These are phyloP conservation scores for Drosophila sp. DNA, from an alignment of 1,140 invertebrate genomes.

Conservation along the genomic window DNA sequence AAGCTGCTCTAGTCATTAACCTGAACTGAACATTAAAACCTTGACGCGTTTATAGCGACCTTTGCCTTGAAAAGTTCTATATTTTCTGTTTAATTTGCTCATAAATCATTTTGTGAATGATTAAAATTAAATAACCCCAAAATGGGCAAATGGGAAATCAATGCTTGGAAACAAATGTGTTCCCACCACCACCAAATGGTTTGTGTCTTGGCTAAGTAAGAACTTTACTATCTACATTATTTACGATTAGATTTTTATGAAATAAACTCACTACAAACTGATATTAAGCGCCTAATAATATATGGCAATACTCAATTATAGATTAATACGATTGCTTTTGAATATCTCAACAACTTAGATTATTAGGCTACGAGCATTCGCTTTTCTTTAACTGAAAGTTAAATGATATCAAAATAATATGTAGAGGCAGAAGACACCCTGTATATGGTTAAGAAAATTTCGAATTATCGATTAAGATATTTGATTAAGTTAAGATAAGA, in stretches of 20 bases:
- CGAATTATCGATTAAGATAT: too few relatives aligned
- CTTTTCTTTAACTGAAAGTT: too few relatives aligned
- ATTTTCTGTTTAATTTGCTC: neutral
- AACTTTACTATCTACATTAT: slow-evolving; percentile 7
- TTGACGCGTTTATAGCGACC: neutral
- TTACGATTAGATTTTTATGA: neutral
- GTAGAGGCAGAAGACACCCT: too few relatives aligned
- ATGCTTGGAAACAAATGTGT: neutral
- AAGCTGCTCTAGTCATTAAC: neutral
- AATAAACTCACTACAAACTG: too few relatives aligned
- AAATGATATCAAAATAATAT: too few relatives aligned
- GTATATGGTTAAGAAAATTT: too few relatives aligned
- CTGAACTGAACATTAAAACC: neutral
- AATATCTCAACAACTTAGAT: too few relatives aligned
- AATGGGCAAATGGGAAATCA: neutral
- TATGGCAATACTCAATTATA: too few relatives aligned
- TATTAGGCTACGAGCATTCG: too few relatives aligned
- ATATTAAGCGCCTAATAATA: too few relatives aligned
- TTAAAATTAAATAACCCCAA: neutral
- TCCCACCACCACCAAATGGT: neutral
- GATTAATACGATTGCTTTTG: too few relatives aligned
- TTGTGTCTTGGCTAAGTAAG: neutral
- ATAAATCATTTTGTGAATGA: neutral
- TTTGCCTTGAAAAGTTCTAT: neutral
- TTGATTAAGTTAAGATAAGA: too few relatives aligned